Conservation (phyloP, 2,888 invertebrate genomes). For the Phyto melanocephala region DNA sequence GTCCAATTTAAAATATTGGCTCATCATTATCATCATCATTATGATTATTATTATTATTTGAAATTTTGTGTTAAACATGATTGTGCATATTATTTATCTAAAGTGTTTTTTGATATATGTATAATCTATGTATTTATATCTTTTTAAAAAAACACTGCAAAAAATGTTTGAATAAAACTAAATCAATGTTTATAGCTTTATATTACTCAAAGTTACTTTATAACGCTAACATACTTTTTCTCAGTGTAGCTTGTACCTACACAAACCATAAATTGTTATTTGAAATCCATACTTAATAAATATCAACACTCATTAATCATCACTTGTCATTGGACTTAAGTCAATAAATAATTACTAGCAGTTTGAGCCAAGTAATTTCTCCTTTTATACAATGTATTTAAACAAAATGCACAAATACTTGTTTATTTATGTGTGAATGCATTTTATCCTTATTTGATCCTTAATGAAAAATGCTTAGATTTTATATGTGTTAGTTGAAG, state of each 20-base stretch:
- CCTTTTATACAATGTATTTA: neutral
- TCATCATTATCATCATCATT: neutral
- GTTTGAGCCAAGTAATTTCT: neutral
- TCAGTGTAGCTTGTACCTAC: slow-evolving; percentile 39
- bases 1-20: slow-evolving; percentile 53
- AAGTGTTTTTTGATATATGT: slow-evolving; percentile 52
- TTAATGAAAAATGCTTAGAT: neutral
- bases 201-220: too few relatives aligned
- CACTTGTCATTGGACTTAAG: slow-evolving; percentile 67
- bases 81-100: slow-evolving; percentile 67
- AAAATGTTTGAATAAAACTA: neutral
- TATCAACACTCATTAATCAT: slow-evolving; percentile 68
- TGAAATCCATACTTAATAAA: slow-evolving; percentile 62
- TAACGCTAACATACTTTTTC: neutral
- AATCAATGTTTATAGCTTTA: neutral
- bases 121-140: neutral
- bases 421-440: neutral
- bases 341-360: slow-evolving; percentile 61
- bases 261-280: slow-evolving; percentile 58
- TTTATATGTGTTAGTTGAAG: neutral
- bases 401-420: neutral
- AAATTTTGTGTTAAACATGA: slow-evolving; percentile 65
- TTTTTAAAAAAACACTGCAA: neutral
- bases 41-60: slow-evolving; percentile 24
- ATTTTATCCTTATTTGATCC: slow-evolving; percentile 1